Conservation (phyloP, 2,113 vertebrate species). For the Cinclus mexicanus region DNA sequence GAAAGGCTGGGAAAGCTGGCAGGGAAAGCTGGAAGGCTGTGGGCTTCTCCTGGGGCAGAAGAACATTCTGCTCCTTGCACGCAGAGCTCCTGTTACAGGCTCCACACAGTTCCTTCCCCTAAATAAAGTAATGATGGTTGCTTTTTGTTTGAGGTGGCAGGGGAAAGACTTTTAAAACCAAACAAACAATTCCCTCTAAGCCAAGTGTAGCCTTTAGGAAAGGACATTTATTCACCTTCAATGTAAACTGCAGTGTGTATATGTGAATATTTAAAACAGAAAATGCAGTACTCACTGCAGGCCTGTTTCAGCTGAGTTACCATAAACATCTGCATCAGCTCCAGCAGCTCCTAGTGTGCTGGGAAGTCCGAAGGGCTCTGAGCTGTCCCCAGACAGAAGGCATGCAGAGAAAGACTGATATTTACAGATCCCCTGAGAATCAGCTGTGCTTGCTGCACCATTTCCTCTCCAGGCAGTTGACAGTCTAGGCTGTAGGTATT, state of each 20-base stretch:
- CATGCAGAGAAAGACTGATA: not conserved
- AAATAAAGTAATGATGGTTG: not conserved
- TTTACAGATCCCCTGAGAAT: not conserved
- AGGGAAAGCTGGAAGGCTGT: not conserved
- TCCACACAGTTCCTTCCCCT: not conserved
- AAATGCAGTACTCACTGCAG: not conserved
- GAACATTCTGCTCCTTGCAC: not conserved
- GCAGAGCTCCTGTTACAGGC: not conserved
- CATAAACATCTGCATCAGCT: not conserved
- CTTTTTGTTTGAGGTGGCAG: not conserved
- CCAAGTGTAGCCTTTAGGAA: not conserved
- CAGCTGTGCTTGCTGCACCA: not conserved
- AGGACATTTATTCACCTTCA: not conserved
- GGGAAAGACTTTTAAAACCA: not conserved
- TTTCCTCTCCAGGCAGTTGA: not conserved
- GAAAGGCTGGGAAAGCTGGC: not conserved
- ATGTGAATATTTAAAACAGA: not conserved
- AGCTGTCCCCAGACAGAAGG: not conserved
- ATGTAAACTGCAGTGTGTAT: not conserved
- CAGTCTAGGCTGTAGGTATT: not conserved
- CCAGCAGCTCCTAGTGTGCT: not conserved
- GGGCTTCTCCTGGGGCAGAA: not conserved
- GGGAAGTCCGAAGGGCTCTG: not conserved
- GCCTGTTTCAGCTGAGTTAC: not conserved
- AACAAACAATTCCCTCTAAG: too few relatives aligned